These are phyloP conservation scores for Antennarius striatus DNA, from an alignment of 2,113 vertebrate species.

Conservation along the genomic window DNA sequence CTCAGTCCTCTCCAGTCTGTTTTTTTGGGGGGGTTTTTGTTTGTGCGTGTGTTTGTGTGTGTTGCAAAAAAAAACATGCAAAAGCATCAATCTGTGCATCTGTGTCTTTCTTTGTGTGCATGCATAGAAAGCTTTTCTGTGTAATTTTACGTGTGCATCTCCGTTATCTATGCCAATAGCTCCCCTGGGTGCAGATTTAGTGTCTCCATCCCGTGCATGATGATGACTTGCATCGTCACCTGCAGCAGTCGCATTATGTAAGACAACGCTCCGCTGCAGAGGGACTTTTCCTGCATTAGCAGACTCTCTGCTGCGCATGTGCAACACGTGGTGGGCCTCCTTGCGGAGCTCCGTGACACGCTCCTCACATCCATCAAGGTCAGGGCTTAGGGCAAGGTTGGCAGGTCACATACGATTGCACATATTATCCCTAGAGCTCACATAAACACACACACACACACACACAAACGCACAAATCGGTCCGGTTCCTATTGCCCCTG, in stretches of 20 bases:
- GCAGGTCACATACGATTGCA: slow-evolving; percentile 42
- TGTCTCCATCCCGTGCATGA: slow-evolving; percentile 46
- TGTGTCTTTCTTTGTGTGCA: not conserved
- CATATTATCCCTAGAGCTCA: slow-evolving; percentile 13
- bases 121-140: not conserved
- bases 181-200: slow-evolving; percentile 39
- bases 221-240: slow-evolving; percentile 65
- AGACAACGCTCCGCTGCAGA: slow-evolving; percentile 51
- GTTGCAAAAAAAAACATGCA: not conserved
- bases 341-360: not conserved
- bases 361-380: slow-evolving; percentile 35
- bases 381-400: slow-evolving; percentile 27
- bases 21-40: slow-evolving; percentile 21
- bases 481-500: slow-evolving; percentile 40
- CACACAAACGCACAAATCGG: slow-evolving; percentile 12
- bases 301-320: slow-evolving; percentile 16
- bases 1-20: slow-evolving; percentile 5
- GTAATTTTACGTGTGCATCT: slow-evolving; percentile 12
- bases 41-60: slow-evolving; percentile 8
- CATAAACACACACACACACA: slow-evolving; percentile 27
- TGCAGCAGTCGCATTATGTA: slow-evolving; percentile 65
- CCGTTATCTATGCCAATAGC: slow-evolving; percentile 44
- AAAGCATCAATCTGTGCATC: slow-evolving; percentile 20
- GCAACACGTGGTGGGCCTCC: not conserved
- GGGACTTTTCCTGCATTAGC: slow-evolving; percentile 45